Conservation (phyloP, 2,797 vertebrate genomes). For the Sus cebifrons region DNA sequence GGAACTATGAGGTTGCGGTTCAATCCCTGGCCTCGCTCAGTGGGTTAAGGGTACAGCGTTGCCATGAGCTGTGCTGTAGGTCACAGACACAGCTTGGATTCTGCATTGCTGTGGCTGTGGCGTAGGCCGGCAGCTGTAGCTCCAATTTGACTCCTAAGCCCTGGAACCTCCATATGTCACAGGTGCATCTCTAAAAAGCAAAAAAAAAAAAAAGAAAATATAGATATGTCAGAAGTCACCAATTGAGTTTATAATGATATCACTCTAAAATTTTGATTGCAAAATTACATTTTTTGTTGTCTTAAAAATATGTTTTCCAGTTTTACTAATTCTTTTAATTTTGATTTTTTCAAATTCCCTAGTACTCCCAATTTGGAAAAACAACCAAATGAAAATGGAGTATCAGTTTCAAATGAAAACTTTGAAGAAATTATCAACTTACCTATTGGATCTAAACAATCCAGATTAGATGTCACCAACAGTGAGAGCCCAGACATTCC, state of each 20-base stretch:
- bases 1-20: too few relatives aligned
- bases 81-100: too few relatives aligned
- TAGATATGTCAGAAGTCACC: neutral
- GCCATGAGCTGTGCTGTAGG: too few relatives aligned
- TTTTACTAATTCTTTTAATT: slow-evolving; percentile 53
- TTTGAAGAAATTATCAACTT: slow-evolving; percentile 97
- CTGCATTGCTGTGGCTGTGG: too few relatives aligned
- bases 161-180: too few relatives aligned
- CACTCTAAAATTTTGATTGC: neutral
- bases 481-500: slow-evolving; percentile 92
- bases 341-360: slow-evolving; percentile 46
- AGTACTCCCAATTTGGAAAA: slow-evolving; percentile 82
- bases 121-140: too few relatives aligned
- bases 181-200: too few relatives aligned
- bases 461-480: slow-evolving; percentile 93
- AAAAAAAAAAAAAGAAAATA: slow-evolving; percentile 15
- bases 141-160: too few relatives aligned
- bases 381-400: slow-evolving; percentile 94
- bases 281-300: neutral
- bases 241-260: slow-evolving; percentile 42
- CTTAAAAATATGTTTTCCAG: neutral
- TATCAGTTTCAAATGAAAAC: slow-evolving; percentile 92
- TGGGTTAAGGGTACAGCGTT: too few relatives aligned
- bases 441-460: slow-evolving; percentile 93
- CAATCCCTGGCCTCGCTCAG: too few relatives aligned